Evolutionary conservation across 2,888 invertebrate species (phyloP).

Genomic region (Cheilosia vulpina): DNA sequence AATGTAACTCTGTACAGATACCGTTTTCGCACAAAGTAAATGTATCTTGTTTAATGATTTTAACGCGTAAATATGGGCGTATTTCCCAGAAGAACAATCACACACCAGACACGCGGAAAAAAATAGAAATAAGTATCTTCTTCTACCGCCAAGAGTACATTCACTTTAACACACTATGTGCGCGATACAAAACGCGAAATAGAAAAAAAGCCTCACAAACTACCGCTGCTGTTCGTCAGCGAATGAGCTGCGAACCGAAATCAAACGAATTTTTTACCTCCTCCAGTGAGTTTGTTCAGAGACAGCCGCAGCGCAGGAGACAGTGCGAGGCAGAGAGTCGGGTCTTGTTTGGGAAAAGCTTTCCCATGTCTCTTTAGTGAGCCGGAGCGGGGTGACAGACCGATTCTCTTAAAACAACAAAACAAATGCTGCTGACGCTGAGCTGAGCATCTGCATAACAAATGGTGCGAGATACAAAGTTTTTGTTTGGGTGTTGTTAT

Average conservation of each 20-base stretch:
- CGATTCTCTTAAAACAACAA: constrained; percentile 69
- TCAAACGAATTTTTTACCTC: constrained; percentile 63
- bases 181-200: constrained; percentile 52
- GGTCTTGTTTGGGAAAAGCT: background rate
- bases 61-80: constrained; percentile 60
- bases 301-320: background rate
- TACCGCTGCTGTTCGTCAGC: constrained; percentile 72
- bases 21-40: constrained; percentile 34
- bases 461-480: constrained; percentile 27
- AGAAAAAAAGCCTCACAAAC: constrained; percentile 53
- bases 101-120: constrained; percentile 11
- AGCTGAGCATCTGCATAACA: background rate
- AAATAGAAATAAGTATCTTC: constrained; percentile 45
- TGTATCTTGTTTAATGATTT: constrained; percentile 31
- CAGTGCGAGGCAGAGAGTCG: background rate
- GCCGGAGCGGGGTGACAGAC: constrained; percentile 49
- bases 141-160: constrained; percentile 73
- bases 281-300: background rate
- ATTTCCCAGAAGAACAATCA: constrained; percentile 24
- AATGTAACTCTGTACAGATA: constrained; percentile 49
- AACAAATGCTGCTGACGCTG: background rate
- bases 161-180: constrained; percentile 49
- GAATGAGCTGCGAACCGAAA: constrained; percentile 66
- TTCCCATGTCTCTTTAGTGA: constrained; percentile 38
- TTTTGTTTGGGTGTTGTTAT: constrained; percentile 64